phyloP scores from a whole-genome alignment of 2,888 invertebrate species.

The Andrena trimmerana region DNA sequence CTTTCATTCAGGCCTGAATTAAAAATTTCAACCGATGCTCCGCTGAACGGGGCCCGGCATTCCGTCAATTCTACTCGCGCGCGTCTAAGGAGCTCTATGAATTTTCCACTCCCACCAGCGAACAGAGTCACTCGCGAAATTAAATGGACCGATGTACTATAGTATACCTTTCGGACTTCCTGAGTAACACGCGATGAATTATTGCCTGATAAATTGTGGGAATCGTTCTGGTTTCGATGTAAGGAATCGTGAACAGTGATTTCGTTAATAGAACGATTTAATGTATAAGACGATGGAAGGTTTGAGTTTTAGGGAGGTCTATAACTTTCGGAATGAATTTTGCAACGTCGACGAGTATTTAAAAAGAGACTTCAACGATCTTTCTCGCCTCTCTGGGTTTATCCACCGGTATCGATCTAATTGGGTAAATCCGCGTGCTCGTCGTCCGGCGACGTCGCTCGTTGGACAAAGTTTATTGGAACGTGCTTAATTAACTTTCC shows the following conservation, averaged over 20 bases:
- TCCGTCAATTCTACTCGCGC: slow-evolving; percentile 24
- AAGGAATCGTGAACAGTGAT: neutral
- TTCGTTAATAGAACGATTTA: too few species aligned
- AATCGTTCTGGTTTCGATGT: neutral
- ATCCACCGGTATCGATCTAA: slow-evolving; percentile 24
- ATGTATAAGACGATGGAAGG: too few species aligned
- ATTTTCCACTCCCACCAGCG: slow-evolving; percentile 25
- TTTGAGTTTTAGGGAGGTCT: too few species aligned
- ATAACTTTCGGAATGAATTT: neutral
- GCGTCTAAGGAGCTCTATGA: slow-evolving; percentile 21
- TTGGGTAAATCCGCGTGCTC: slow-evolving; percentile 29
- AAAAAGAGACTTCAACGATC: neutral
- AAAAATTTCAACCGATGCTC: slow-evolving; percentile 40
- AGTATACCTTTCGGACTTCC: neutral
- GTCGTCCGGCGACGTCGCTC: slow-evolving; percentile 42
- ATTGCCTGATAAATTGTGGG: neutral
- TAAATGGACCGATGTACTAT: neutral
- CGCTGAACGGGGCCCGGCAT: neutral
- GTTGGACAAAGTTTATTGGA: slow-evolving; percentile 68
- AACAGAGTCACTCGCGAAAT: neutral
- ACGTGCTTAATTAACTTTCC: slow-evolving; percentile 73
- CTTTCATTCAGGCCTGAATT: slow-evolving; percentile 52
- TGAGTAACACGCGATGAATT: neutral
- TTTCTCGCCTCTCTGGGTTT: neutral
- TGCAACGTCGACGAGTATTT: neutral